Conservation (phyloP, 2,888 invertebrate genomes). For the Morpho achilles region DNA sequence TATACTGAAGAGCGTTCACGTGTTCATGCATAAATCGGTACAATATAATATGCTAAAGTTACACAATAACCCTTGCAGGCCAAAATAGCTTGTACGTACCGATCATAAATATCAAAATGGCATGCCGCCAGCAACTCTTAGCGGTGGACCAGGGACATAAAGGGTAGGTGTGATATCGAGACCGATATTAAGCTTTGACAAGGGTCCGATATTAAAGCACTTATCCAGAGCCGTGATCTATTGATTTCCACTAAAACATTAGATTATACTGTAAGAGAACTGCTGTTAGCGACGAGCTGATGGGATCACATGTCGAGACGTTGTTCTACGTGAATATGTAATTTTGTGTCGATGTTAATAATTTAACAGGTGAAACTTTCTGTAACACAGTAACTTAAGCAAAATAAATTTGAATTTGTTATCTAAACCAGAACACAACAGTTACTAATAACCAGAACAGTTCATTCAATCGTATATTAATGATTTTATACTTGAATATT, state of each 20-base stretch:
- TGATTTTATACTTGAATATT: too few species aligned
- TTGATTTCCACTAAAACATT: slow-evolving; percentile 29
- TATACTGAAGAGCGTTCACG: slow-evolving; percentile 1
- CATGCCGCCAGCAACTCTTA: slow-evolving; percentile 5
- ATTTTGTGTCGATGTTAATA: slow-evolving; percentile 4
- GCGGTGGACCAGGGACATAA: slow-evolving; percentile 21
- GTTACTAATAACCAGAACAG: too few species aligned
- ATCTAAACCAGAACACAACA: too few species aligned
- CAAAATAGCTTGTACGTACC: slow-evolving; percentile 16
- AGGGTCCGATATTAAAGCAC: slow-evolving; percentile 47
- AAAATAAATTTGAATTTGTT: too few species aligned
- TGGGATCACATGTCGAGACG: not conserved
- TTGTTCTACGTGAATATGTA: slow-evolving; percentile 4
- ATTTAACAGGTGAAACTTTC: too few species aligned
- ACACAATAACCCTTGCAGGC: slow-evolving; percentile 11
- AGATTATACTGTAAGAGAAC: slow-evolving; percentile 25
- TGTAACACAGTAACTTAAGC: too few species aligned
- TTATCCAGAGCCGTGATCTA: slow-evolving; percentile 30
- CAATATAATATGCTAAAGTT: slow-evolving; percentile 16
- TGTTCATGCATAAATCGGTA: not conserved
- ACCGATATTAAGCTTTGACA: slow-evolving; percentile 39
- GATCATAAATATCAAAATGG: slow-evolving; percentile 16
- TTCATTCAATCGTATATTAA: too few species aligned
- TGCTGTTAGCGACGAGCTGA: not conserved
- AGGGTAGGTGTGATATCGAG: slow-evolving; percentile 29